A percentile compares a stretch with the other conserved stretches of the same genome.
Conservation (phyloP, 2,888 invertebrate genomes). For the Holacanthella duospinosa region DNA sequence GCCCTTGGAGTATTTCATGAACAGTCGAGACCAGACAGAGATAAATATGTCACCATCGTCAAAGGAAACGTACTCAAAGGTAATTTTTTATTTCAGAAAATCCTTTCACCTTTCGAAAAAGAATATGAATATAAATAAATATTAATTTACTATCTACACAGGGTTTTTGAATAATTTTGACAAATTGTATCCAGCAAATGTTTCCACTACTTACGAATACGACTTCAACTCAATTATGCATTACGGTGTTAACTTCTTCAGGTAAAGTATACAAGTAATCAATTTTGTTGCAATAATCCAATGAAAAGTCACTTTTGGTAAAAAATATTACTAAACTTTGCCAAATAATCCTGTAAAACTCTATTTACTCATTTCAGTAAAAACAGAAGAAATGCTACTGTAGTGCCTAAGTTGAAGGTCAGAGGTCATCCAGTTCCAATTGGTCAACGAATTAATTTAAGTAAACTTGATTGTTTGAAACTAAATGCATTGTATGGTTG, state of each 20-base stretch:
- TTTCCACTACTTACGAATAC: conserved; percentile 58
- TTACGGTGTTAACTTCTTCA: conserved; percentile 57
- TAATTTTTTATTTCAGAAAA: conserved; percentile 39
- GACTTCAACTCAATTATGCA: conserved; percentile 72
- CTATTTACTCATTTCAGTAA: conserved; percentile 42
- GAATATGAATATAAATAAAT: conserved; percentile 2
- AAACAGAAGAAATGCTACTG: conserved; percentile 52
- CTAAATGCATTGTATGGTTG: conserved; percentile 58
- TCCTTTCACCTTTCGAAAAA: neutral
- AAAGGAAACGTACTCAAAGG: conserved; percentile 56
- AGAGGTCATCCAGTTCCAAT: conserved; percentile 46
- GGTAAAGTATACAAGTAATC: conserved; percentile 38
- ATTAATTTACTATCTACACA: conserved; percentile 38
- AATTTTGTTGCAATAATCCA: conserved; percentile 2
- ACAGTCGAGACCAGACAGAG: conserved; percentile 63
- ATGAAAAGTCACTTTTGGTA: conserved; percentile 5
- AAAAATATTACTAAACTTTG: neutral
- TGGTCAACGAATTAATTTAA: conserved; percentile 54
- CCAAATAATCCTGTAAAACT: neutral
- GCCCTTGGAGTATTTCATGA: conserved; percentile 73
- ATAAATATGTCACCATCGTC: conserved; percentile 57
- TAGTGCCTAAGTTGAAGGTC: conserved; percentile 48
- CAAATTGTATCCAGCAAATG: conserved; percentile 53
- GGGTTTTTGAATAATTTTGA: conserved; percentile 55
- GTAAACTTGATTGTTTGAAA: conserved; percentile 57